Percentiles rank a stretch among this genome's conserved stretches.
Conservation (phyloP, 2,797 vertebrate species). For the Eulemur rubriventer region DNA sequence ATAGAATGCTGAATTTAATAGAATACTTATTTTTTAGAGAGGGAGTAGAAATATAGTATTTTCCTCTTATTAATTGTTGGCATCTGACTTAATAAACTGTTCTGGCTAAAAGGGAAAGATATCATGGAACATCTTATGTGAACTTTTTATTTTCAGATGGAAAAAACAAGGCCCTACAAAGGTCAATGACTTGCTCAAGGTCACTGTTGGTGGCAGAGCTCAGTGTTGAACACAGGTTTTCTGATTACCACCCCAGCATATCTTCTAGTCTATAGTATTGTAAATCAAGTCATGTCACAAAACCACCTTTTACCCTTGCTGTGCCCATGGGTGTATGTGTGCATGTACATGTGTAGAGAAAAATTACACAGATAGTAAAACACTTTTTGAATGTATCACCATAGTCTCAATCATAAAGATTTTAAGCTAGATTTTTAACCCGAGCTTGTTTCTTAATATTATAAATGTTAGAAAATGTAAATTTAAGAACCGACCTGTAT, state of each 20-base stretch:
- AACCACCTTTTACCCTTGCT: neutral
- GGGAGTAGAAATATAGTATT: neutral
- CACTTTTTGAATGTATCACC: neutral
- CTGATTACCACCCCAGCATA: neutral
- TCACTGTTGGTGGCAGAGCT: neutral
- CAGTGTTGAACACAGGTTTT: neutral
- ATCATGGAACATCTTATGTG: neutral
- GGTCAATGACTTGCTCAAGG: neutral
- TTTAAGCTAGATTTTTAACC: slow-evolving; percentile 25
- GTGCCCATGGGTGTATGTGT: neutral
- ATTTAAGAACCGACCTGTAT: neutral
- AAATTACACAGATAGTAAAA: slow-evolving; percentile 23
- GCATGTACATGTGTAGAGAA: neutral
- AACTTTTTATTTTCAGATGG: slow-evolving; percentile 10
- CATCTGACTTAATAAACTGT: slow-evolving; percentile 4
- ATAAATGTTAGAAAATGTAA: neutral
- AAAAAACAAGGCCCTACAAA: neutral
- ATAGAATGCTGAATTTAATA: slow-evolving; percentile 32
- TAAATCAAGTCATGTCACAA: neutral
- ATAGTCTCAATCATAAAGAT: neutral
- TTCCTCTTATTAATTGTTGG: neutral
- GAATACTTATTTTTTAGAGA: slow-evolving; percentile 10
- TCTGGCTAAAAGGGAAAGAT: neutral
- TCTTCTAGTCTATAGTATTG: neutral
- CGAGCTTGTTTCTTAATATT: slow-evolving; percentile 4